These are phyloP conservation scores for Passer montanus DNA, from an alignment of 2,113 vertebrate genomes.

Conservation along the genomic window DNA sequence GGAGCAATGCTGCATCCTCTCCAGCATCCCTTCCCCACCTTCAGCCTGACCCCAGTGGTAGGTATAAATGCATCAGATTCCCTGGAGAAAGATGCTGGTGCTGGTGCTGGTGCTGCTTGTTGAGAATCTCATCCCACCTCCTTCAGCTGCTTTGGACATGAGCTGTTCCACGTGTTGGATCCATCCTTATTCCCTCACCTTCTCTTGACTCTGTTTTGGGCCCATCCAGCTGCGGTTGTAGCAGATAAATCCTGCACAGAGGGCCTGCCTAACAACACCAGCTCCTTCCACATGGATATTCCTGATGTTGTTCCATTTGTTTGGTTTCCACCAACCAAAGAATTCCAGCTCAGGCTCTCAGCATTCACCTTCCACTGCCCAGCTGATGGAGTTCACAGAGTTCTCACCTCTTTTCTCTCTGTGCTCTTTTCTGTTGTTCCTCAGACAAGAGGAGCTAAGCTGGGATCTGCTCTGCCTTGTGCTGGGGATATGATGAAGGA, in stretches of 20 bases:
- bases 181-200: background rate
- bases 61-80: background rate
- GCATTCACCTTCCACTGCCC: background rate
- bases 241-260: background rate
- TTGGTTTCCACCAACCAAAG: background rate
- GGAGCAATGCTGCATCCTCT: background rate
- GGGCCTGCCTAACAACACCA: background rate
- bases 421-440: background rate
- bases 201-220: background rate
- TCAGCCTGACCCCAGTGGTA: background rate
- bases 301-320: background rate
- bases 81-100: background rate
- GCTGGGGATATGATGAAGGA: background rate
- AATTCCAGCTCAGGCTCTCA: background rate
- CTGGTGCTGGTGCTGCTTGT: background rate
- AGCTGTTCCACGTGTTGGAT: background rate
- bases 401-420: background rate
- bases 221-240: background rate
- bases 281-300: background rate
- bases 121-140: background rate
- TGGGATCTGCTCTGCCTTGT: background rate
- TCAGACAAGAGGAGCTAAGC: background rate
- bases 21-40: background rate
- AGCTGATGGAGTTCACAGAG: accelerated
- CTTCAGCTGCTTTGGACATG: background rate